Evolutionary conservation across 1,140 invertebrate genomes (phyloP).

Genomic region (Tribolium castaneum): DNA sequence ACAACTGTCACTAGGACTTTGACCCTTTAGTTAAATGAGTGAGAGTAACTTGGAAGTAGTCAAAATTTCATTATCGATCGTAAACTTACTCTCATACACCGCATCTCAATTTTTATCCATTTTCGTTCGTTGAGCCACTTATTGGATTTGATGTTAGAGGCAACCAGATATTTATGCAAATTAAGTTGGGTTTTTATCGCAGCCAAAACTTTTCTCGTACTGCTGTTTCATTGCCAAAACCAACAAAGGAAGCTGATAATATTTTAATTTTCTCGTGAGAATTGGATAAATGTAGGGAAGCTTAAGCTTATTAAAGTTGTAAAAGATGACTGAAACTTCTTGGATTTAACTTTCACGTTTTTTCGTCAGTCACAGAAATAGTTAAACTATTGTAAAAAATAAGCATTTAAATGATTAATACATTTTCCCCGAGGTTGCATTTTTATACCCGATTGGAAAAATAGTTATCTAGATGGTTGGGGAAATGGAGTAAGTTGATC

Average conservation of each 20-base stretch:
- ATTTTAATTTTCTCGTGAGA: neutral
- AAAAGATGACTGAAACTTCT: neutral
- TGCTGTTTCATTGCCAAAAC: neutral
- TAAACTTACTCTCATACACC: neutral
- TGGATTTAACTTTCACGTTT: neutral
- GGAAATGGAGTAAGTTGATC: neutral
- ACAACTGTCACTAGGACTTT: neutral
- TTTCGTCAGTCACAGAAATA: neutral
- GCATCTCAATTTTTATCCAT: neutral
- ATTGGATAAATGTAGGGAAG: neutral
- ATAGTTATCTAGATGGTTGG: neutral
- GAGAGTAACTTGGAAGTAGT: neutral
- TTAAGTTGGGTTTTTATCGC: constrained; percentile 6
- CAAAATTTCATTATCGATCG: neutral
- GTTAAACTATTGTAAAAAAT: neutral
- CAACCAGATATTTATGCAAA: constrained; percentile 4
- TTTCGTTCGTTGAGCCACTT: neutral
- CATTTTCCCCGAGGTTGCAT: neutral
- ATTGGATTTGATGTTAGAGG: neutral
- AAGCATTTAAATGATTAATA: neutral
- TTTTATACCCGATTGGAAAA: neutral
- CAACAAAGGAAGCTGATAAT: constrained; percentile 8
- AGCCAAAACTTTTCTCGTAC: neutral
- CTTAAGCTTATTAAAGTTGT: neutral
- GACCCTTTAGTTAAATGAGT: neutral